Percentiles rank a stretch among this genome's conserved stretches.
phyloP scores from a whole-genome alignment of 2,113 vertebrate species.

The Bostrychus sinensis region DNA sequence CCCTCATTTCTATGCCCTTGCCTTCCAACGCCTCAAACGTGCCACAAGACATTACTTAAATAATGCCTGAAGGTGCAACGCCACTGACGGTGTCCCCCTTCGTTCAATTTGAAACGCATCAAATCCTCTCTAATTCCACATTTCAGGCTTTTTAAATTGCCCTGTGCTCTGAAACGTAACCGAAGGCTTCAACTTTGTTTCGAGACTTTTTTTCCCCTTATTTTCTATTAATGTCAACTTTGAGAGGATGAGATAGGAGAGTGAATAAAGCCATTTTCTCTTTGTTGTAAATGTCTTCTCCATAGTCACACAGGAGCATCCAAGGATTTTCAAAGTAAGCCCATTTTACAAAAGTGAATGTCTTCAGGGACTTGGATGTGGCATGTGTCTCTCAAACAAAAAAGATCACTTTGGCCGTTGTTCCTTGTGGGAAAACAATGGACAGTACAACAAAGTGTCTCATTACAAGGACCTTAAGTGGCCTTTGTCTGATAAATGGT shows the following conservation, averaged over 20 bases:
- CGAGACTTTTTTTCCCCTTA: conserved; percentile 64
- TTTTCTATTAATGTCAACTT: conserved; percentile 81
- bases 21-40: conserved; percentile 72
- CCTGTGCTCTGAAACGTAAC: conserved; percentile 80
- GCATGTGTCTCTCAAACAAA: conserved; percentile 65
- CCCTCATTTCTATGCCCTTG: conserved; percentile 74
- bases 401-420: conserved; percentile 40
- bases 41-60: conserved; percentile 81
- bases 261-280: conserved; percentile 63
- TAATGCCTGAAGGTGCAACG: conserved; percentile 74
- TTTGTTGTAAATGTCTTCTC: conserved; percentile 70
- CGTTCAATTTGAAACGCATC: conserved; percentile 81
- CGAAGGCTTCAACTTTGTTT: conserved; percentile 76
- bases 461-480: conserved; percentile 7
- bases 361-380: conserved; percentile 63
- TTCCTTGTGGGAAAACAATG: conserved; percentile 35
- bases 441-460: conserved; percentile 34
- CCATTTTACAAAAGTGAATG: conserved; percentile 70
- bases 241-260: conserved; percentile 59
- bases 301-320: conserved; percentile 40
- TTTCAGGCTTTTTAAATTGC: conserved; percentile 79
- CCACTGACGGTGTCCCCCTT: conserved; percentile 69
- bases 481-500: conserved; percentile 23
- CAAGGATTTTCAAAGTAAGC: conserved; percentile 52
- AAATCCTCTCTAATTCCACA: conserved; percentile 81